Base-by-base conservation (phyloP, 2,797 vertebrate species). In the Acrocephalus scirpaceus region DNA sequence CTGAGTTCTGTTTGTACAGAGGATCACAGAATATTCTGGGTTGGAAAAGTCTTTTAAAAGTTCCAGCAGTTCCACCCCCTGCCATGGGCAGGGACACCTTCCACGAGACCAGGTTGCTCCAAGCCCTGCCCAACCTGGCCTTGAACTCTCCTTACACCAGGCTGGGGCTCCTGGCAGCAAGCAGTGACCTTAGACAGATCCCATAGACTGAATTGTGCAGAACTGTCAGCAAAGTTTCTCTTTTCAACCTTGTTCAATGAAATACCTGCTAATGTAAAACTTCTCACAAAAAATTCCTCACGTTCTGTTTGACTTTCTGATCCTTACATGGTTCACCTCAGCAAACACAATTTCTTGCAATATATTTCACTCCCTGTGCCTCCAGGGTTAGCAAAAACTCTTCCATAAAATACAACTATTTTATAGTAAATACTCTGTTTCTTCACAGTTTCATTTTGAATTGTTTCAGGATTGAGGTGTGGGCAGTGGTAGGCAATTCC, bases 121-220 rank as follows among this genome's bases (percentile, higher is more conserved):
- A 73, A 85, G 30, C 27, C 73, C 19, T 1, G 1, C n/a, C 53
- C 60, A 66, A 1, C 30, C 40, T 36, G 26, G 11, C 16, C 40
- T 29, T 48, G 47, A 17, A 5, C 47, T 15, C 38, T 36, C 48
- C n/a, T 11, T 57, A 47, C 34, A 48, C 40, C 36, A 44, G 34
- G 27, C 27, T 60, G 69, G 34, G n/a, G 56, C 51, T 82, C 53
- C 61, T 53, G 44, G 73, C 34, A 80, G 65, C 48, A 80, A 67
- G 18, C 34, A 67, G 23, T 25, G 34, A 13, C 45, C 34, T 27
- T 53, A 40, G 38, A 42, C 40, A 71, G 22, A 70, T 13, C 7
- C n/a, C 17, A 16, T 0, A 18, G 36, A 56, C 5, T 44, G 18
- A 72, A n/a, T 1, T 44, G 21, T 8, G 25, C 34, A 75, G 38